These are phyloP conservation scores for Tapirus terrestris DNA, from an alignment of 2,113 vertebrate species.

Conservation along the genomic window DNA sequence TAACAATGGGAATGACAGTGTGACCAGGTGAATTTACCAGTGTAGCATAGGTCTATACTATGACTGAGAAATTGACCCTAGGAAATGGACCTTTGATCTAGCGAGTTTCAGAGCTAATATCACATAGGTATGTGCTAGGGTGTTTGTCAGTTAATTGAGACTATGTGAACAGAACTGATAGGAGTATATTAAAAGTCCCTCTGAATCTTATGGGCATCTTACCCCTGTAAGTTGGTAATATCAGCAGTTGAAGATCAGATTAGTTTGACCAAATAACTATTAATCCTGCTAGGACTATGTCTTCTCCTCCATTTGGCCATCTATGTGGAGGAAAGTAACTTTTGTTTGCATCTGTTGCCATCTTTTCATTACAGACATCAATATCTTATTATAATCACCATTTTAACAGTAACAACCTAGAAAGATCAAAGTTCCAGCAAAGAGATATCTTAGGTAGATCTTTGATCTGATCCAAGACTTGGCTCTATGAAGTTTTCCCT, in stretches of 20 bases:
- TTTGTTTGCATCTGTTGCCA: background rate
- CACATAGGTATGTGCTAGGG: background rate
- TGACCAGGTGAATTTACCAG: background rate
- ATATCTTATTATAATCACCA: background rate
- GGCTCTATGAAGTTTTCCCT: background rate
- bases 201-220: background rate
- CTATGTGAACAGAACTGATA: background rate
- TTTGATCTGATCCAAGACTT: background rate
- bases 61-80: background rate
- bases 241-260: background rate
- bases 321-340: background rate
- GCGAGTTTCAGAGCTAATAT: background rate
- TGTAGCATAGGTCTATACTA: background rate
- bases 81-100: background rate
- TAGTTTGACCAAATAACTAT: background rate
- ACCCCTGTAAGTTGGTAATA: background rate
- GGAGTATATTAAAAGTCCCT: background rate
- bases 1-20: background rate
- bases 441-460: background rate
- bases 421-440: background rate
- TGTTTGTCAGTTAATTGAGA: background rate
- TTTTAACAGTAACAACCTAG: background rate
- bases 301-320: background rate
- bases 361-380: background rate
- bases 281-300: background rate